phyloP scores from a whole-genome alignment of 2,797 vertebrate species.

The Acrossocheilus fasciatus region DNA sequence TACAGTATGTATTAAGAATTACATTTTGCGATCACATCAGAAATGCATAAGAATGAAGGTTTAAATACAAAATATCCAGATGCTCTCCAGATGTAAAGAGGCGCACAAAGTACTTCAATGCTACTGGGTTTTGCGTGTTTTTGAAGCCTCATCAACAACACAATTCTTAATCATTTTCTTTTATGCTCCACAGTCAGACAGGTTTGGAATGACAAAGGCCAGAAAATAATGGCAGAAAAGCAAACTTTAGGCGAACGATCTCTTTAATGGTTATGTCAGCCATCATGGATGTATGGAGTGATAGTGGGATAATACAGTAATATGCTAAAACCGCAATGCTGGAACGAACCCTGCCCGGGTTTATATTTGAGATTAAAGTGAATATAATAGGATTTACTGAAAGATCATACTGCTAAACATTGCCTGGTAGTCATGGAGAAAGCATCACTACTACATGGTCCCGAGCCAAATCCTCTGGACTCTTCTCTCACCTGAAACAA shows the following conservation, averaged over 20 bases:
- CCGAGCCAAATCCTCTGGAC: slow-evolving; percentile 26
- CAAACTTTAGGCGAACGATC: background rate
- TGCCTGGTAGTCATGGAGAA: slow-evolving; percentile 29
- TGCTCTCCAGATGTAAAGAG: too few species aligned
- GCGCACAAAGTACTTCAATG: too few species aligned
- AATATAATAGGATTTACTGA: slow-evolving; percentile 26
- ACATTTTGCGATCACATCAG: too few species aligned
- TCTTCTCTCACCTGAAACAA: slow-evolving; percentile 41
- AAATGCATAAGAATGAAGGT: too few species aligned
- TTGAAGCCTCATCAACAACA: background rate
- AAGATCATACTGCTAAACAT: slow-evolving; percentile 14
- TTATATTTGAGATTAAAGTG: slow-evolving; percentile 20
- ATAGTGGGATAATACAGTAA: background rate
- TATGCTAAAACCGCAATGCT: background rate
- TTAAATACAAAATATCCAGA: too few species aligned
- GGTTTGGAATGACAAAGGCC: background rate
- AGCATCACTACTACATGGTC: background rate
- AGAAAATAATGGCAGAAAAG: background rate
- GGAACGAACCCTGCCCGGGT: slow-evolving; percentile 3
- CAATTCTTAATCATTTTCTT: background rate
- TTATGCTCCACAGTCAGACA: background rate
- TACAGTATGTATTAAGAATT: too few species aligned
- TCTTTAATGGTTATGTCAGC: slow-evolving; percentile 7
- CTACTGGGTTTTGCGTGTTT: too few species aligned
- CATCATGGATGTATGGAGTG: slow-evolving; percentile 20